A percentile compares a stretch with the other conserved stretches of the same genome.
Evolutionary conservation across 2,888 invertebrate genomes (phyloP).

Genomic region (Malthinus flaveolus): DNA sequence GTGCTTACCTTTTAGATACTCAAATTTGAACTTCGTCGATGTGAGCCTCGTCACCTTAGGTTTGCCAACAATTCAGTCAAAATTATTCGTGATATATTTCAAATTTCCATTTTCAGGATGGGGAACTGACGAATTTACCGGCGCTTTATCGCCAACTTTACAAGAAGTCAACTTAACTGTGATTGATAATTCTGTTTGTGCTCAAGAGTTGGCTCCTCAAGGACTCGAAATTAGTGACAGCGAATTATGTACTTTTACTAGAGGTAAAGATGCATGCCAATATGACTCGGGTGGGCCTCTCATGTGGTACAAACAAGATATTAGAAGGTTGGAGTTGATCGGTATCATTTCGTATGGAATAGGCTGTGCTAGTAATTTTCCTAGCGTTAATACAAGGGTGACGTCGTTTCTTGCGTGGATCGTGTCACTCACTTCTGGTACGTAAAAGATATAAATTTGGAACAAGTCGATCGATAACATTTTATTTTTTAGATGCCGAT

Average conservation of each 20-base stretch:
- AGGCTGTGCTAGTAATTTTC: slow-evolving; percentile 57
- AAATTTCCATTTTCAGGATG: slow-evolving; percentile 58
- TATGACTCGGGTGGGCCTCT: slow-evolving; percentile 64
- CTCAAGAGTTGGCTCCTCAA: slow-evolving; percentile 17
- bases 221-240: slow-evolving; percentile 16
- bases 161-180: slow-evolving; percentile 60
- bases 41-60: slow-evolving; percentile 56
- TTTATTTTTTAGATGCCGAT: slow-evolving; percentile 42
- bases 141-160: slow-evolving; percentile 56
- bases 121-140: slow-evolving; percentile 60
- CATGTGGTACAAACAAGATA: slow-evolving; percentile 56
- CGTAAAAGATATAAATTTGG: neutral
- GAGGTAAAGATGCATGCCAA: slow-evolving; percentile 63
- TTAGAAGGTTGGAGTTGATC: slow-evolving; percentile 49
- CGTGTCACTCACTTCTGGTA: slow-evolving; percentile 41
- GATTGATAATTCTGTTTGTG: slow-evolving; percentile 55
- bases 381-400: slow-evolving; percentile 62
- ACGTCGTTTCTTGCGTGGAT: slow-evolving; percentile 63
- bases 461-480: neutral
- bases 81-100: neutral
- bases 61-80: slow-evolving; percentile 40
- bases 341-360: slow-evolving; percentile 63
- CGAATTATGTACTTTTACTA: slow-evolving; percentile 57
- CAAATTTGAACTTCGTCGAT: slow-evolving; percentile 42
- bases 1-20: slow-evolving; percentile 66